A percentile compares a stretch with the other conserved stretches of the same genome.
phyloP scores from a whole-genome alignment of 2,888 invertebrate species.

The Apotomis turbidana region DNA sequence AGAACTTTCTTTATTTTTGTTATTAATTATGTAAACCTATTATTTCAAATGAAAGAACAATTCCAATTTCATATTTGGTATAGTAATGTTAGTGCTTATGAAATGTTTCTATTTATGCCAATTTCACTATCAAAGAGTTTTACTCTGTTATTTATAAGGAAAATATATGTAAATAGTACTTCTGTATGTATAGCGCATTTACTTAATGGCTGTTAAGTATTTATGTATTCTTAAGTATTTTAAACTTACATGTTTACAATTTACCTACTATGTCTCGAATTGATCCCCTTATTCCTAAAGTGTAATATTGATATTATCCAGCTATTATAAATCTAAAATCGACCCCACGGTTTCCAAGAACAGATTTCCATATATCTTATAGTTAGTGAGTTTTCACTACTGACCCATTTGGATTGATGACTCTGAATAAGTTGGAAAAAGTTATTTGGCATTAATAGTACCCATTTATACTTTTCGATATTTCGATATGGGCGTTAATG shows the following conservation, averaged over 20 bases:
- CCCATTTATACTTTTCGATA: too few species aligned
- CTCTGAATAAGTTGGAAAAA: too few species aligned
- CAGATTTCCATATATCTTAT: too few species aligned
- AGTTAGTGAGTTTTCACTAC: too few species aligned
- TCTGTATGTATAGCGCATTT: slow-evolving; percentile 79
- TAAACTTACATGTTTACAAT: slow-evolving; percentile 6
- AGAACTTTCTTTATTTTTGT: slow-evolving; percentile 6
- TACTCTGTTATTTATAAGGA: slow-evolving; percentile 57
- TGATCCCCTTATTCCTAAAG: background rate
- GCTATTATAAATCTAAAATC: background rate
- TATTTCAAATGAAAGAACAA: slow-evolving; percentile 22
- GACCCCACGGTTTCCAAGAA: too few species aligned
- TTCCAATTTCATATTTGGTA: background rate
- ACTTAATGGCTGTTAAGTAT: slow-evolving; percentile 78
- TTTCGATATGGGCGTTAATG: too few species aligned
- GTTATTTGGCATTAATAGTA: too few species aligned
- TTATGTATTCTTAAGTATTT: slow-evolving; percentile 51
- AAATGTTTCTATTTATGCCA: slow-evolving; percentile 65
- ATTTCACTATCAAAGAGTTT: slow-evolving; percentile 55
- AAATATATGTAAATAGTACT: slow-evolving; percentile 73
- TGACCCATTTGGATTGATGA: too few species aligned
- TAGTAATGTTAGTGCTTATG: slow-evolving; percentile 56
- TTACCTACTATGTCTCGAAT: background rate
- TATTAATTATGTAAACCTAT: background rate
- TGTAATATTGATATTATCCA: background rate